Evolutionary conservation across 1,140 invertebrate species (phyloP).

Genomic region (Scaptomyza graminum): DNA sequence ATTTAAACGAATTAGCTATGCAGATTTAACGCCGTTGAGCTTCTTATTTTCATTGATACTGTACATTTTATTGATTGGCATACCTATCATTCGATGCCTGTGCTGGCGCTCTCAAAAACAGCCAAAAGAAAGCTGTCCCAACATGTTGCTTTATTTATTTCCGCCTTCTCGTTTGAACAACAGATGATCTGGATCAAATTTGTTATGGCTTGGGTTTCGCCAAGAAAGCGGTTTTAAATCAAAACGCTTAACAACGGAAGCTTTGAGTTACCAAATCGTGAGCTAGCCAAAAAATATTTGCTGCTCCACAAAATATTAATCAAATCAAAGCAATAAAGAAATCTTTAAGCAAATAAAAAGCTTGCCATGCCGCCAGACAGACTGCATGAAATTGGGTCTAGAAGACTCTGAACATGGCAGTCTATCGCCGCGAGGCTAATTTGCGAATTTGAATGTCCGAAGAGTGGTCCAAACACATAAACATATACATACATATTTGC

Average conservation of each 20-base stretch:
- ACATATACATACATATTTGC: neutral
- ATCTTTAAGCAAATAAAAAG: constrained; percentile 76
- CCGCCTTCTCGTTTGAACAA: constrained; percentile 55
- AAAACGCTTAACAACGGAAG: constrained; percentile 80
- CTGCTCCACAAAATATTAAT: constrained; percentile 74
- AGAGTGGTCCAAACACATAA: constrained; percentile 2
- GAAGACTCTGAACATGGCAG: constrained; percentile 24
- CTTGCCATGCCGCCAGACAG: constrained; percentile 51
- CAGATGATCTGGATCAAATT: constrained; percentile 65
- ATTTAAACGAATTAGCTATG: constrained; percentile 39
- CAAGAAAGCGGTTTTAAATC: constrained; percentile 71
- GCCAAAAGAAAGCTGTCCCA: constrained; percentile 67
- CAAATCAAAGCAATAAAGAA: constrained; percentile 79
- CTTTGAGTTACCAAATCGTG: constrained; percentile 50
- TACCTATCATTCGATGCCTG: constrained; percentile 13
- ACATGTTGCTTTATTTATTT: constrained; percentile 56
- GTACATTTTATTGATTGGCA: constrained; percentile 37
- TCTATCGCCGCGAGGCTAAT: constrained; percentile 40
- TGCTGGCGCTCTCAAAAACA: constrained; percentile 36
- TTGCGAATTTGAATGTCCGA: constrained; percentile 65
- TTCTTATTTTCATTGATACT: constrained; percentile 13
- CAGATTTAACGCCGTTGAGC: constrained; percentile 26
- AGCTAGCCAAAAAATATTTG: constrained; percentile 48
- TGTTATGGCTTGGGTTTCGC: constrained; percentile 58
- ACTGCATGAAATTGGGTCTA: constrained; percentile 54